Evolutionary conservation across 2,888 invertebrate species (phyloP), one percentile per base, ranked within the genome.

Genomic region (Priocnemis perturbator): DNA sequence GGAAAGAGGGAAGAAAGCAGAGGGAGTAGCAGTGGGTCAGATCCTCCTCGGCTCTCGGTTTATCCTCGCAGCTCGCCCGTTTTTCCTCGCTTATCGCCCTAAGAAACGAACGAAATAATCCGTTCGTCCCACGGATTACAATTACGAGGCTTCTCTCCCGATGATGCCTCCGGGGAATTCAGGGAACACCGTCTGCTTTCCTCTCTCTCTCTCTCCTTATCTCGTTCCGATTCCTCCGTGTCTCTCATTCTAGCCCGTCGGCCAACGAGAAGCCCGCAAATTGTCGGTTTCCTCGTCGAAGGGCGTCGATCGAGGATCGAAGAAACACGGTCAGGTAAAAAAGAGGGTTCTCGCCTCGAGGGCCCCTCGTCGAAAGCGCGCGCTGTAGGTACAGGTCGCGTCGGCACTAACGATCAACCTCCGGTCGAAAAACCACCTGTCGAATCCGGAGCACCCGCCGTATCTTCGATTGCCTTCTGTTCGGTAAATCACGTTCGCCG

Each of bases 211-310:
- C 58, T 15, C 20, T 21, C 15, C 14, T 2, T 19, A 3, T 19
- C 19, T 17, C 19, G 14, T 20, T 20, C 44, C 21, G n/a, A 26
- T 20, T 20, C 45, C 5, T 11, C 50, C 50, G n/a, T 50, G 50
- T 19, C 19, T 50, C 50, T 17, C 50, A 4, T 50, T 50, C 50
- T 50, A 17, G 50, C 50, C 47, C 47, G 60, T 37, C 26, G 37
- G 48, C 21, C 53, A 61, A 52, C 47, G 48, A 63, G 48, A 20
- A 62, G 62, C 26, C 57, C 56, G 56, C 63, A 56, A 63, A 63
- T 56, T 57, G 63, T 53, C 57, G 57, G 57, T 64, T 64, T 64
- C 57, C 56, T 64, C 63, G 57, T 56, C 37, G 21, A 64, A 19
- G 63, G 56, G 55, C 56, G 37, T 47, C 57, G 63, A 64, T 64